A percentile compares a stretch with the other conserved stretches of the same genome.
Evolutionary conservation across 2,888 invertebrate species (phyloP).

Genomic region (Stenchaetothrips biformis): DNA sequence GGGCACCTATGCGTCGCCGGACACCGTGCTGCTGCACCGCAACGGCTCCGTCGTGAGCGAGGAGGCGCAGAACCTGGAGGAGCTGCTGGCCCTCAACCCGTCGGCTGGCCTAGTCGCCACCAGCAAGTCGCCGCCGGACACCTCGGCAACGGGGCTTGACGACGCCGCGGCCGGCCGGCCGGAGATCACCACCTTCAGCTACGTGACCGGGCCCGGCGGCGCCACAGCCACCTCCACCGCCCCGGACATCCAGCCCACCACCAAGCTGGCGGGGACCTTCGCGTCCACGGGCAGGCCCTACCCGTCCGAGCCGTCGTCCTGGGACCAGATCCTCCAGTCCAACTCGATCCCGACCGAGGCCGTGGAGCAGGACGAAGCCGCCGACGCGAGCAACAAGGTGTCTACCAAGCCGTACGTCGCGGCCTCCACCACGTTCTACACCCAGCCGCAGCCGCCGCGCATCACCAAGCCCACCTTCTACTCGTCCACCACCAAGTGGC

Average conservation of each 20-base stretch:
- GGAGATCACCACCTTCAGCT: slow-evolving; percentile 35
- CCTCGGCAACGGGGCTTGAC: slow-evolving; percentile 33
- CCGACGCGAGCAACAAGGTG: background rate
- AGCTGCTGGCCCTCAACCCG: slow-evolving; percentile 40
- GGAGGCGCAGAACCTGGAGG: slow-evolving; percentile 46
- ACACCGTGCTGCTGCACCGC: slow-evolving; percentile 48
- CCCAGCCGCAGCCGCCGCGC: slow-evolving; percentile 8
- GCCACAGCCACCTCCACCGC: slow-evolving; percentile 26
- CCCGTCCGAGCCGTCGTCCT: background rate
- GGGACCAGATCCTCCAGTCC: slow-evolving; percentile 18
- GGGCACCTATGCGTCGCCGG: slow-evolving; percentile 37
- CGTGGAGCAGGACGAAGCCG: slow-evolving; percentile 13
- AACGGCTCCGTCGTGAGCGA: slow-evolving; percentile 45
- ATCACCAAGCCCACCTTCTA: slow-evolving; percentile 21
- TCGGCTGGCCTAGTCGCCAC: slow-evolving; percentile 34
- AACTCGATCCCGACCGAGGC: slow-evolving; percentile 20
- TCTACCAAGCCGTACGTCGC: slow-evolving; percentile 3
- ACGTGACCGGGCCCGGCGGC: slow-evolving; percentile 32
- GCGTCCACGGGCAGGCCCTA: slow-evolving; percentile 14
- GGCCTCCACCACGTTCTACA: slow-evolving; percentile 11
- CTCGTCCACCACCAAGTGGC: slow-evolving; percentile 31
- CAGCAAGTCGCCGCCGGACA: slow-evolving; percentile 35
- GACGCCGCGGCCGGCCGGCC: slow-evolving; percentile 29
- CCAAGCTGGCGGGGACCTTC: slow-evolving; percentile 28
- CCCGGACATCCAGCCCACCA: slow-evolving; percentile 31